Evolutionary conservation across 2,113 vertebrate genomes (phyloP).

Genomic region (Tragulus kanchil): DNA sequence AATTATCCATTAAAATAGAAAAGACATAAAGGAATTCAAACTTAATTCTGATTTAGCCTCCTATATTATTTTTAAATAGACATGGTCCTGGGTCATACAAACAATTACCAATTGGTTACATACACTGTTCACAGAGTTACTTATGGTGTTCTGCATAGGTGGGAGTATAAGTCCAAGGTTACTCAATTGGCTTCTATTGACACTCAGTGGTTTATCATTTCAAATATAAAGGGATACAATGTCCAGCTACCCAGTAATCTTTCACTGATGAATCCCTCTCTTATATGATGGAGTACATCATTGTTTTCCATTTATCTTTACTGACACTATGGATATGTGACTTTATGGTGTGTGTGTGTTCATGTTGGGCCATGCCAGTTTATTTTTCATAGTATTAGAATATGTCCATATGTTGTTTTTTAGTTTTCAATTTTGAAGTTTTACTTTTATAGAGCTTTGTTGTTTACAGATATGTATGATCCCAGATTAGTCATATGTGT

Average conservation of each 20-base stretch:
- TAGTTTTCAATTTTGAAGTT: too few relatives aligned
- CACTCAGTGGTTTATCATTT: neutral
- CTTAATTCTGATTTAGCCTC: neutral
- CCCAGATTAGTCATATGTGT: too few relatives aligned
- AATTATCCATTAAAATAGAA: neutral
- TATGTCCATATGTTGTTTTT: too few relatives aligned
- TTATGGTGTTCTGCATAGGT: rapidly evolving
- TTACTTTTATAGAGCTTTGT: too few relatives aligned
- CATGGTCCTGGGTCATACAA: neutral
- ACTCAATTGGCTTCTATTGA: neutral
- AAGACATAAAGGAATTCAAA: neutral
- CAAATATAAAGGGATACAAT: neutral
- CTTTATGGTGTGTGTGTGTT: too few relatives aligned
- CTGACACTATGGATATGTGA: neutral
- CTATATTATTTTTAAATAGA: neutral
- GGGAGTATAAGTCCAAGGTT: neutral
- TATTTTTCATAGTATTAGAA: too few relatives aligned
- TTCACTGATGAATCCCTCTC: neutral
- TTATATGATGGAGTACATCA: neutral
- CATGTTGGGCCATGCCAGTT: too few relatives aligned
- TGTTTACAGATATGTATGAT: too few relatives aligned
- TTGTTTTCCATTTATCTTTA: neutral
- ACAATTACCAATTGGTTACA: neutral
- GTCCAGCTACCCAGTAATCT: neutral
- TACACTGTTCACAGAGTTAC: neutral